Percentiles rank a stretch among this genome's conserved stretches.
These are phyloP conservation scores for Drosophila albomicans DNA, from an alignment of 1,140 invertebrate species.

Conservation along the genomic window DNA sequence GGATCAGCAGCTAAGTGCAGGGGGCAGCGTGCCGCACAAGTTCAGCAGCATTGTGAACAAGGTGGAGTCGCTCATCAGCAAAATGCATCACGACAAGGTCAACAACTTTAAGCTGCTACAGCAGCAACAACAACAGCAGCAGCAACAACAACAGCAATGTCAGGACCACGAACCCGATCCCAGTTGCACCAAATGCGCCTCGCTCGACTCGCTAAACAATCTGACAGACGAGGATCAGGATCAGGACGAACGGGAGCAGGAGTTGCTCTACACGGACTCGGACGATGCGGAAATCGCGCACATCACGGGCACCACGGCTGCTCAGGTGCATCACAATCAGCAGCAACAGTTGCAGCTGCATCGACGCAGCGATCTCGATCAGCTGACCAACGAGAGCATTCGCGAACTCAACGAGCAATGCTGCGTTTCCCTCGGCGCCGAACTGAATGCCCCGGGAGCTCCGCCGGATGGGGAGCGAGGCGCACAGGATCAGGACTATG, in stretches of 20 bases:
- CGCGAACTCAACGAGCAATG: conserved; percentile 77
- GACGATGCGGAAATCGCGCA: conserved; percentile 84
- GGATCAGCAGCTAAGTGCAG: conserved; percentile 1
- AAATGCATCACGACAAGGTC: conserved; percentile 80
- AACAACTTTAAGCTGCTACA: conserved; percentile 71
- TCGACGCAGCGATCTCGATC: conserved; percentile 79
- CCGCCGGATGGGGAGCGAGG: neutral
- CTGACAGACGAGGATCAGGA: conserved; percentile 85
- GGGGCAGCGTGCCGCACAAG: conserved; percentile 63
- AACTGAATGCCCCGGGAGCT: conserved; percentile 19
- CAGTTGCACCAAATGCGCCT: conserved; percentile 85
- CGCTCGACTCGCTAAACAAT: conserved; percentile 88
- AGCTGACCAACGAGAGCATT: conserved; percentile 79
- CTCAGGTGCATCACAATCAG: conserved; percentile 76
- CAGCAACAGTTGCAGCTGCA: conserved; percentile 40
- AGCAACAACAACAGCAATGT: conserved; percentile 29
- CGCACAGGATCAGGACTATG: conserved; percentile 44
- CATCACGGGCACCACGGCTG: conserved; percentile 80
- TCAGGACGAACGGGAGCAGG: conserved; percentile 52
- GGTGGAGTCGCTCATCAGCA: conserved; percentile 84
- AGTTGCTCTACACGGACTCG: conserved; percentile 77
- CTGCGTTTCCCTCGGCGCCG: conserved; percentile 59
- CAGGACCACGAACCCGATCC: conserved; percentile 13
- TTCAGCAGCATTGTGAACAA: conserved; percentile 83
- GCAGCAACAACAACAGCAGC: conserved; percentile 51